These are phyloP conservation scores for Cinclus mexicanus DNA, from an alignment of 2,113 vertebrate genomes.

Conservation along the genomic window DNA sequence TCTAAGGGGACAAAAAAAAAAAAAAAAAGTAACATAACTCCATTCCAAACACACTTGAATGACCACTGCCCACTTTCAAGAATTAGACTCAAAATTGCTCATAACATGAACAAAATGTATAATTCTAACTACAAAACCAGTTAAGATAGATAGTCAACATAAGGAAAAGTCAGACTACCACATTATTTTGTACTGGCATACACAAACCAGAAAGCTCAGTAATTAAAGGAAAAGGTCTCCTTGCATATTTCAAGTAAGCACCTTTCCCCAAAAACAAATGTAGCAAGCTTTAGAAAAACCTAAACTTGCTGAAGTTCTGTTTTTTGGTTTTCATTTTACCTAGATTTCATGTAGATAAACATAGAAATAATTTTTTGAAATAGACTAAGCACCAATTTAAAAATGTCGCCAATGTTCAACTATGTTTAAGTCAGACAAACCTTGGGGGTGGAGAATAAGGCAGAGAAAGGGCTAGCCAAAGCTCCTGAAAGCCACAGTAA, in stretches of 20 bases:
- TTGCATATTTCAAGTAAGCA: not conserved
- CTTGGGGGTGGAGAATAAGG: not conserved
- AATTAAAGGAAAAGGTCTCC: not conserved
- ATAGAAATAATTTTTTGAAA: not conserved
- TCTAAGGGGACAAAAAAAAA: not conserved
- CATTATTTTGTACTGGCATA: not conserved
- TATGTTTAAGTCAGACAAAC: not conserved
- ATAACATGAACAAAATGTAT: not conserved
- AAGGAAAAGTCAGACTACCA: not conserved
- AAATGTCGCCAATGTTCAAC: not conserved
- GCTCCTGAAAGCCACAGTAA: not conserved
- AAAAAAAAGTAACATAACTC: not conserved
- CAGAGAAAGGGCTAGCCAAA: not conserved
- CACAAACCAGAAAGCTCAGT: not conserved
- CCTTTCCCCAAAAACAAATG: not conserved
- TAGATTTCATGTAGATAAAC: not conserved
- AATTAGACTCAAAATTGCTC: not conserved
- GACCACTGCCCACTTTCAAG: not conserved
- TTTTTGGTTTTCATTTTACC: not conserved
- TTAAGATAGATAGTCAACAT: accelerated
- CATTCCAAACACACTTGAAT: not conserved
- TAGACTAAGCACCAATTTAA: not conserved
- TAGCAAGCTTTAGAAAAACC: not conserved
- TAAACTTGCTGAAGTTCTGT: not conserved
- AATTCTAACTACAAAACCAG: not conserved